Base-by-base conservation (phyloP, 2,797 vertebrate genomes). In the Lerista edwardsae region DNA sequence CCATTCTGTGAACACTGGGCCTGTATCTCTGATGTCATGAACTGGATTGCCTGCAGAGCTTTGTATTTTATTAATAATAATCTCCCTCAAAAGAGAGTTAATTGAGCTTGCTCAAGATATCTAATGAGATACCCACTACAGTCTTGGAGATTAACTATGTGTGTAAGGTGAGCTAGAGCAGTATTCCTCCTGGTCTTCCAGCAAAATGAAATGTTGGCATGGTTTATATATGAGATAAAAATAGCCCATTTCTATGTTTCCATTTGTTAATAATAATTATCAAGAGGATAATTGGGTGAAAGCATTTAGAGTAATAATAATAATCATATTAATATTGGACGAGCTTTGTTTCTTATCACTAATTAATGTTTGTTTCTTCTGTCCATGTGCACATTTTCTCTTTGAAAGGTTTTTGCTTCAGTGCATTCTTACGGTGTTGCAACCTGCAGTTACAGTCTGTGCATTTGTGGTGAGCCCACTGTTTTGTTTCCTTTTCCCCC, bases 281-380 rank as follows among this genome's bases (percentile, higher is more conserved):
- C 80, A 80, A 80, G 76, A 75, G 68, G 39, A 86, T 79, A 83
- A 88, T 69, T 84, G 82, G 67, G 71, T 91, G 86, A 89, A 93
- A 89, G 77, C 65, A 88, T 64, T 83, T 82, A 19, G 77, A 92
- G 91, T 91, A 87, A 88, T 84, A 90, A 90, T 92, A 89, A 91
- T 88, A 87, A 85, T 83, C 90, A 87, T 88, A 31, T 61, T 44
- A 21, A 41, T 61, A 29, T 23, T 9, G 12, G 27, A 36, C 7
- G 31, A 19, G 86, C 86, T 90, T 59, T 86, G n/a, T 86, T 88
- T 91, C 41, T 81, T 89, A 27, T 93, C 57, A 83, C 82, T 89
- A 91, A 92, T 88, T 88, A 79, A 61, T 93, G 88, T 92, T 94
- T 91, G 79, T 87, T 89, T 93, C 86, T 90, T 15, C 2, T 83